phyloP scores from a whole-genome alignment of 2,113 vertebrate genomes.

The western clawed frog (Xenopus tropicalis) region DNA sequence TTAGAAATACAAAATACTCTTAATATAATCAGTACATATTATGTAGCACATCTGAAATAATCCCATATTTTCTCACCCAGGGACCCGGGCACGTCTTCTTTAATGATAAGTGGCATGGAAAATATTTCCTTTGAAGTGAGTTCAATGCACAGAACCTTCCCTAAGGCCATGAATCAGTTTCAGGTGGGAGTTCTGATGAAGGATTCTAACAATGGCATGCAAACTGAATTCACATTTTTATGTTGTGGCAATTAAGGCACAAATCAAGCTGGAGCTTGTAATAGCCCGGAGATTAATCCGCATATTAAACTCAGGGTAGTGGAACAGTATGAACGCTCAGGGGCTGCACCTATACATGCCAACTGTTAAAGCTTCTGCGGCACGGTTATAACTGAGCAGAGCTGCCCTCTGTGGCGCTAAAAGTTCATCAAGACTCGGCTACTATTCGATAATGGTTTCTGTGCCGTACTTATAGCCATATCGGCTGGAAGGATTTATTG shows the following conservation, averaged over 20 bases:
- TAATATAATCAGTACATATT: no score
- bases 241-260: background rate
- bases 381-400: background rate
- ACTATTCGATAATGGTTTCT: no score
- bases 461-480: no score
- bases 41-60: no score
- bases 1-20: no score
- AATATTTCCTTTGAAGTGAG: constrained; percentile 1
- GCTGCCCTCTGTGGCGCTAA: background rate
- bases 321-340: background rate
- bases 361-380: background rate
- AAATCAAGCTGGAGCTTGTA: constrained; percentile 2
- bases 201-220: background rate
- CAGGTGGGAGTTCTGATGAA: background rate
- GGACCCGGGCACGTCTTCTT: background rate
- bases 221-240: background rate
- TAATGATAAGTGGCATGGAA: background rate
- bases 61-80: background rate
- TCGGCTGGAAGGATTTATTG: background rate
- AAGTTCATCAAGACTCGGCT: background rate
- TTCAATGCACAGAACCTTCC: background rate
- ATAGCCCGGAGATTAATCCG: background rate
- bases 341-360: background rate
- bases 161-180: background rate
- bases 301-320: background rate